Conservation (phyloP, 2,113 vertebrate species). For the Charina bottae region DNA sequence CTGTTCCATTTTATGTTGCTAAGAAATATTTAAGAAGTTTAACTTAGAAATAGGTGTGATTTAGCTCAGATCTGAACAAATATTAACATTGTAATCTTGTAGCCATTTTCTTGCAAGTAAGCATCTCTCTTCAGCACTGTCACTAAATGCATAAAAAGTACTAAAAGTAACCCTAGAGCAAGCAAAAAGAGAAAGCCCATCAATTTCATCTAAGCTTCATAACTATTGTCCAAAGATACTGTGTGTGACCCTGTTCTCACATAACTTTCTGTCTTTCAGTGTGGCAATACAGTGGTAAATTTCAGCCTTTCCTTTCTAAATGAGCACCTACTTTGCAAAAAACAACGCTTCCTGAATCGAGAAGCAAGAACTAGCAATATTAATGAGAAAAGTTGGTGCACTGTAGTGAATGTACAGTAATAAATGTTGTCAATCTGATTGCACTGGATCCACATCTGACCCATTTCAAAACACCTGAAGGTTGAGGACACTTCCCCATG, state of each 20-base stretch:
- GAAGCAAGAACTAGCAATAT: background rate
- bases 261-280: background rate
- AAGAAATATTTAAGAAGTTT: background rate
- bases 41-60: background rate
- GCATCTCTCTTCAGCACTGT: background rate
- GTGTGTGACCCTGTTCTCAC: background rate
- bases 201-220: background rate
- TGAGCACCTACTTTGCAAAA: background rate
- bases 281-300: background rate
- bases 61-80: background rate
- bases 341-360: background rate
- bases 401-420: background rate
- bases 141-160: background rate
- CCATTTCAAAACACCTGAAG: background rate
- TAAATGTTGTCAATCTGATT: background rate
- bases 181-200: background rate
- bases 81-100: background rate
- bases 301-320: background rate
- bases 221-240: background rate
- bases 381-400: background rate
- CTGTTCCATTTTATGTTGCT: background rate
- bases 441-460: background rate
- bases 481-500: background rate
- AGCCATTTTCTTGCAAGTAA: background rate
- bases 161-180: background rate